Conservation (phyloP, 1,140 invertebrate species). For the Temnothorax longispinosus region DNA sequence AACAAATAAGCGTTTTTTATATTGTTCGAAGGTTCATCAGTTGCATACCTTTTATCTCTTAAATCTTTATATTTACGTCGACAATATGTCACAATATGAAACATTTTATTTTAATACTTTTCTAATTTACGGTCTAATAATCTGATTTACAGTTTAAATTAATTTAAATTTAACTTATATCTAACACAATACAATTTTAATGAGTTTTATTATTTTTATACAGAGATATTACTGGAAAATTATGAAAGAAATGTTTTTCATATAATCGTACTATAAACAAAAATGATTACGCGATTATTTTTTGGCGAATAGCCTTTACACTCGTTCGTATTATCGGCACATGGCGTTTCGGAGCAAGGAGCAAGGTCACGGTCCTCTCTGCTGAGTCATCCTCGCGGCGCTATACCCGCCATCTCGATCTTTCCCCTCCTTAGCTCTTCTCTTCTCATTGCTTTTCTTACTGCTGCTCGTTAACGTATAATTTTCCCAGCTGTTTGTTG, state of each 20-base stretch:
- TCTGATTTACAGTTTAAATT: neutral
- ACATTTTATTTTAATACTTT: neutral
- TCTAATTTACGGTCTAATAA: neutral
- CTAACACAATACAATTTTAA: neutral
- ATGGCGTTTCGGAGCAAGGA: slow-evolving; percentile 57
- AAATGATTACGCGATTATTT: neutral
- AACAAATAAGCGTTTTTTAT: slow-evolving; percentile 6
- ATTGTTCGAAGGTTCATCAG: neutral
- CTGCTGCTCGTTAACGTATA: slow-evolving; percentile 54
- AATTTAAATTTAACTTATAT: neutral
- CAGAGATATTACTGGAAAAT: neutral
- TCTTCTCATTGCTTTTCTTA: slow-evolving; percentile 49
- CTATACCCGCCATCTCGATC: slow-evolving; percentile 64
- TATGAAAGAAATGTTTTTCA: neutral
- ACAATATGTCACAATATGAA: neutral
- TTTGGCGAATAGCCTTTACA: neutral
- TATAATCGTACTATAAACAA: neutral
- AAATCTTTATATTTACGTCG: neutral
- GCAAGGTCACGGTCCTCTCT: slow-evolving; percentile 75
- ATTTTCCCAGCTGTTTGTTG: slow-evolving; percentile 63
- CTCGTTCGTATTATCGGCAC: slow-evolving; percentile 55
- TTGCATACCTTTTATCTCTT: neutral
- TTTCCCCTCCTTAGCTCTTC: slow-evolving; percentile 51
- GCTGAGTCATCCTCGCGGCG: slow-evolving; percentile 62
- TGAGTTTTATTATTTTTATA: neutral